Base-by-base conservation (phyloP, 2,888 invertebrate species). In the Molorchus minor region DNA sequence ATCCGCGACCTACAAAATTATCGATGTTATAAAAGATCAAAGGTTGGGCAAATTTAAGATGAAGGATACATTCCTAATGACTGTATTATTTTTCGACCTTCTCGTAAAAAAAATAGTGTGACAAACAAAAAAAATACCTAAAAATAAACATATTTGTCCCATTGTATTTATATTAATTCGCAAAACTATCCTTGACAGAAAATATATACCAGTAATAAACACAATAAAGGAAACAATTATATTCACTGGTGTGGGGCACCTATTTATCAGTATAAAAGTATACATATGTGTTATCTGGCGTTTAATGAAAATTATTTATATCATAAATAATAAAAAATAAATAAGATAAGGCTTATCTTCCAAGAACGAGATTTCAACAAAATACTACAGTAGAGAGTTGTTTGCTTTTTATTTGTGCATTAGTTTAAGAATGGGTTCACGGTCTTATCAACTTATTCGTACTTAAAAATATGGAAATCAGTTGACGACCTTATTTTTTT, bases 401-500 rank as follows among this genome's bases (percentile, higher is more conserved):
- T 49, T 49, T 49, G 35, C 36, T 49, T 49, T 49, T 21, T 49
- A 25, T 49, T 49, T 38, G 21, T 49, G 49, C 21, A 21, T 25
- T 25, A 49, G 38, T 49, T 56, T 58, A 56, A 58, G 58, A 66
- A 64, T 61, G 55, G 61, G 57, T 61, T 63, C 61, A 59, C 25
- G 49, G 46, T 30, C 46, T 45, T 61, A 56, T 56, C 56, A 43
- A 41, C 33, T 38, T 56, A 56, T 56, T 56, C 56, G 56, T 56
- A 56, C 56, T 56, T 47, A 36, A 56, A 54, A 51, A 54, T 56
- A 61, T 56, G 64, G 45, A 64, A 64, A 61, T 58, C 54, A 61
- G 61, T 62, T 58, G 58, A 58, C 61, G 62, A 56, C 62, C 65
- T 61, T 58, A 65, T 58, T 47, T 47, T 47, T 53, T 33, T 53